Evolutionary conservation across 2,797 vertebrate species (phyloP).

Genomic region (Vireo griseus): DNA sequence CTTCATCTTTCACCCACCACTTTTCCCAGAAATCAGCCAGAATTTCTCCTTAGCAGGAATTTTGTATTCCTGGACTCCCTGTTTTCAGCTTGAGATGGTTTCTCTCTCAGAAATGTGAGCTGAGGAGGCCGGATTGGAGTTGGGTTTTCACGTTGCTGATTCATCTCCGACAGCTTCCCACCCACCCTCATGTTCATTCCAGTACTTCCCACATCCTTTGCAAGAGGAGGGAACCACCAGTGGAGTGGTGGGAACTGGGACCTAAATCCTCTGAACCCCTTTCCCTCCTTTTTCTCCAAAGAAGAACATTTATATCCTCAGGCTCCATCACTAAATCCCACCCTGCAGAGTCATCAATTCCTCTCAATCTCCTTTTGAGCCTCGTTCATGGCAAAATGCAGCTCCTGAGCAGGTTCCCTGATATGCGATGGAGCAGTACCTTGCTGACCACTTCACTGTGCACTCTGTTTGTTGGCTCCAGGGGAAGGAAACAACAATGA

Average conservation of each 20-base stretch:
- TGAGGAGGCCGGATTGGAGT: neutral
- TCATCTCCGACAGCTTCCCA: neutral
- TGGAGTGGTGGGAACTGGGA: rapidly evolving
- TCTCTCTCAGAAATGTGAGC: neutral
- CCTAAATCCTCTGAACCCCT: neutral
- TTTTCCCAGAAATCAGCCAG: neutral
- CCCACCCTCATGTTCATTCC: neutral
- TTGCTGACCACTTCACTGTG: neutral
- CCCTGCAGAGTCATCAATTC: neutral
- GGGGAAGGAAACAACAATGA: conserved; percentile 22
- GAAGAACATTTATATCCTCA: neutral
- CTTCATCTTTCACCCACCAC: neutral
- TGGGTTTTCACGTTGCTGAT: neutral
- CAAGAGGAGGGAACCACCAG: neutral
- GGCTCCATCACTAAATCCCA: neutral
- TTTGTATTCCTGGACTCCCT: rapidly evolving
- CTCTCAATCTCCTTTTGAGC: neutral
- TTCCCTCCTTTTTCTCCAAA: neutral
- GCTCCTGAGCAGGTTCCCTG: neutral
- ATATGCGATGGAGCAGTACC: neutral
- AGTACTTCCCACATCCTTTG: neutral
- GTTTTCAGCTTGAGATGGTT: neutral
- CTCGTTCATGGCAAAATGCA: neutral
- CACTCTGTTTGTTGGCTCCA: neutral
- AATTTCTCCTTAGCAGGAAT: neutral